Conservation (phyloP, 2,113 vertebrate genomes). For the Hipposideros armiger region DNA sequence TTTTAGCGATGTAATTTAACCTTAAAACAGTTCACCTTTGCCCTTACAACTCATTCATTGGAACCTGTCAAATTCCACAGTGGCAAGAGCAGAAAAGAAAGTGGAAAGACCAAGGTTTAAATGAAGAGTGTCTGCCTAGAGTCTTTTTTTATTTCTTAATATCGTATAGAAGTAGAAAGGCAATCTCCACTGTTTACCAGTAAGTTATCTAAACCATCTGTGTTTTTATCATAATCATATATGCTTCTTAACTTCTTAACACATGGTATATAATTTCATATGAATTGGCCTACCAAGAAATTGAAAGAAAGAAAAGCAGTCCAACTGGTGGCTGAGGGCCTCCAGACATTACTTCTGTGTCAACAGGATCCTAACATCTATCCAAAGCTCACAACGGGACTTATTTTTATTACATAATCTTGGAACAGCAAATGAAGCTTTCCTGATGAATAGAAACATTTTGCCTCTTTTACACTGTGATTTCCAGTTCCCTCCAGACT, state of each 20-base stretch:
- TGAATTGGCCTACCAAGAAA: neutral
- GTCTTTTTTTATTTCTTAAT: neutral
- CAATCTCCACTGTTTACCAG: neutral
- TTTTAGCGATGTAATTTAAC: neutral
- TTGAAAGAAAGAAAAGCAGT: neutral
- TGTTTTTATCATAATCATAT: neutral
- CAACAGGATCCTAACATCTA: neutral
- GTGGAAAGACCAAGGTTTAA: neutral
- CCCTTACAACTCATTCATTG: neutral
- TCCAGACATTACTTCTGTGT: neutral
- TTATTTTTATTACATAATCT: neutral
- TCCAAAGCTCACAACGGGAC: neutral
- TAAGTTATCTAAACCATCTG: neutral
- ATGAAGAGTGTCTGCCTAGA: neutral
- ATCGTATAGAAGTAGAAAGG: neutral
- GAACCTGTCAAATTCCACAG: neutral
- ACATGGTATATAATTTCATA: neutral
- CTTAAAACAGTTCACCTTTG: neutral
- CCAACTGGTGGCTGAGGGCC: neutral
- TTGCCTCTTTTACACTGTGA: neutral
- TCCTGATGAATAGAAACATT: neutral
- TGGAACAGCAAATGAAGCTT: neutral
- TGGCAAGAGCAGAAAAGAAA: neutral
- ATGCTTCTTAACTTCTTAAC: neutral
- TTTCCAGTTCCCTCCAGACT: slow-evolving; percentile 37